A percentile compares a stretch with the other conserved stretches of the same genome.
phyloP scores from a whole-genome alignment of 2,113 vertebrate genomes.

The Cyrtonyx montezumae region DNA sequence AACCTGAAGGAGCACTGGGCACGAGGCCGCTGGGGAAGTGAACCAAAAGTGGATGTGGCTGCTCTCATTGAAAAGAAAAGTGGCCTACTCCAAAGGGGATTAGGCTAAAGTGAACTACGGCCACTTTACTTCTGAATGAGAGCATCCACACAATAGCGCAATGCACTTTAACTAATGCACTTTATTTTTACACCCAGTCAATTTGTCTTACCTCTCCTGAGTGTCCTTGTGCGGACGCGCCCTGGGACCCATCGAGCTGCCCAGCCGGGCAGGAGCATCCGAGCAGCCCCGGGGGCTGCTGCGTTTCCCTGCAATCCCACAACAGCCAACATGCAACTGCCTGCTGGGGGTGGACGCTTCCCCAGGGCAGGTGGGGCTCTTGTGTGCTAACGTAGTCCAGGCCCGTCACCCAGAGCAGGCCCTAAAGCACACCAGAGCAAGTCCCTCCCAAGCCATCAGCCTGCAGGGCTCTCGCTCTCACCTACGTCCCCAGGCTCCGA shows the following conservation, averaged over 20 bases:
- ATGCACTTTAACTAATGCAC: constrained; percentile 74
- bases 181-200: constrained; percentile 74
- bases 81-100: constrained; percentile 73
- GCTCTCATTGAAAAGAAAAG: constrained; percentile 70
- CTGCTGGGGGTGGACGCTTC: accelerated
- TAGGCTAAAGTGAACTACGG: constrained; percentile 74
- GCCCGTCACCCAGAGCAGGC: neutral
- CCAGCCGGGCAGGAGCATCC: constrained; percentile 17
- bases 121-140: constrained; percentile 75
- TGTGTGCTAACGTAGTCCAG: neutral
- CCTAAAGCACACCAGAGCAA: neutral
- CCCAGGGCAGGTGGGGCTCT: neutral
- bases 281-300: neutral
- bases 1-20: neutral
- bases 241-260: constrained; percentile 44
- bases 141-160: constrained; percentile 71
- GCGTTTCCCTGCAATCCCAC: neutral
- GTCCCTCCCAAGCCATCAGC: accelerated
- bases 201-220: constrained; percentile 73
- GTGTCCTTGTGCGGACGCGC: constrained; percentile 60
- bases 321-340: neutral
- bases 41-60: constrained; percentile 71
- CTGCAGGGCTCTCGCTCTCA: neutral
- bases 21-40: constrained; percentile 19
- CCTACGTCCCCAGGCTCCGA: neutral